Conservation (phyloP, 2,888 invertebrate species). For the Nemapogon koenigi region DNA sequence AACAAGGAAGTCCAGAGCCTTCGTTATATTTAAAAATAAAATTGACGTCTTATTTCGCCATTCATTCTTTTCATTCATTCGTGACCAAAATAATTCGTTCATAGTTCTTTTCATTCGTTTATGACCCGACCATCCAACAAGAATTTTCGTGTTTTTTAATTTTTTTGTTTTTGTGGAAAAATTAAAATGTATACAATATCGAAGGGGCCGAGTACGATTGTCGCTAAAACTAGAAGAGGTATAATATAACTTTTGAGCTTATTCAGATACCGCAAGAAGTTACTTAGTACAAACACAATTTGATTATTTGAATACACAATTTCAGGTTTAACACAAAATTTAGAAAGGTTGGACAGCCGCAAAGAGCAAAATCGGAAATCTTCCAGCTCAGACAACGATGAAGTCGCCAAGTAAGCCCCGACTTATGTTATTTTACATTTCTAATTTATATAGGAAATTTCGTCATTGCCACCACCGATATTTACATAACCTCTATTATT, state of each 20-base stretch:
- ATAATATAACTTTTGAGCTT: constrained; percentile 16
- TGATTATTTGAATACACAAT: no score
- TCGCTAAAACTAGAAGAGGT: constrained; percentile 86
- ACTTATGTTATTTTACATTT: constrained; percentile 4
- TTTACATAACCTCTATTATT: constrained; percentile 58
- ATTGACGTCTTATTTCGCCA: neutral
- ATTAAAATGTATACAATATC: constrained; percentile 84
- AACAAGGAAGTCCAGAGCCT: no score
- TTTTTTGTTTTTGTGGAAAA: constrained; percentile 41
- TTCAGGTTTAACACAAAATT: constrained; percentile 80
- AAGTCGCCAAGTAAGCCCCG: constrained; percentile 68
- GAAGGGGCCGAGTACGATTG: constrained; percentile 88
- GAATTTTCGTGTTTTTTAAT: constrained; percentile 2
- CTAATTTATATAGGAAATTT: constrained; percentile 31
- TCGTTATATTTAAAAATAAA: neutral
- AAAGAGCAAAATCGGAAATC: constrained; percentile 74
- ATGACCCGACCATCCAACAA: neutral
- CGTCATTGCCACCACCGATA: constrained; percentile 32
- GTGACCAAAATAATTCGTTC: neutral
- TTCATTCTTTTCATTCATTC: neutral
- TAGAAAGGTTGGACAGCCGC: constrained; percentile 78
- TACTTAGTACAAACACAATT: no score
- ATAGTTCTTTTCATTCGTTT: no score
- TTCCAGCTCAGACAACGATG: constrained; percentile 71
- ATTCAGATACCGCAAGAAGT: constrained; percentile 4